phyloP scores from a whole-genome alignment of 2,888 invertebrate species.

The Troides helena region DNA sequence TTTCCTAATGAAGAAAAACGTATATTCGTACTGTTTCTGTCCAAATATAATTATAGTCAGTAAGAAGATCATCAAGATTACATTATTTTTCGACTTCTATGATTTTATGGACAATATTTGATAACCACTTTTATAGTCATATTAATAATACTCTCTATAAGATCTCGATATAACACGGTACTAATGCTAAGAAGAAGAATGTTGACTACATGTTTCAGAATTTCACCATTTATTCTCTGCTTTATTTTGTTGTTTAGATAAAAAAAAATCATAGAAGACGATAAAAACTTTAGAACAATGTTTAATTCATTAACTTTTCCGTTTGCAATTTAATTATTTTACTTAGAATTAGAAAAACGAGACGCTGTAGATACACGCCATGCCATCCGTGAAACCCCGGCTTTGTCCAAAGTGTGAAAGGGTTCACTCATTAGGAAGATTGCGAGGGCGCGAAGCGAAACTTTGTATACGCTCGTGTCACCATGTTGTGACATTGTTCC shows the following conservation, averaged over 20 bases:
- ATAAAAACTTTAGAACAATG: slow-evolving; percentile 1
- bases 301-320: slow-evolving; percentile 8
- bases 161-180: too few species aligned
- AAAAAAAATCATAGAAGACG: neutral
- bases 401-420: slow-evolving; percentile 77
- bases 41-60: neutral
- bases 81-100: neutral
- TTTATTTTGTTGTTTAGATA: neutral
- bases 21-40: neutral
- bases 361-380: slow-evolving; percentile 67
- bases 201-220: too few species aligned
- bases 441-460: slow-evolving; percentile 71
- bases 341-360: slow-evolving; percentile 60
- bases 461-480: slow-evolving; percentile 60
- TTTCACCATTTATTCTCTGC: neutral
- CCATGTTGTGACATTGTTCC: slow-evolving; percentile 61
- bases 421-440: slow-evolving; percentile 80
- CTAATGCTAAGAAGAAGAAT: too few species aligned
- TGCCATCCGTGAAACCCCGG: slow-evolving; percentile 74
- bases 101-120: too few species aligned
- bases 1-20: neutral
- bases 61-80: too few species aligned
- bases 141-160: too few species aligned
- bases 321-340: slow-evolving; percentile 44
- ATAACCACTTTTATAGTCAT: too few species aligned